A percentile compares a stretch with the other conserved stretches of the same genome.
phyloP scores from a whole-genome alignment of 2,888 invertebrate genomes.

The Napeogenes inachia region DNA sequence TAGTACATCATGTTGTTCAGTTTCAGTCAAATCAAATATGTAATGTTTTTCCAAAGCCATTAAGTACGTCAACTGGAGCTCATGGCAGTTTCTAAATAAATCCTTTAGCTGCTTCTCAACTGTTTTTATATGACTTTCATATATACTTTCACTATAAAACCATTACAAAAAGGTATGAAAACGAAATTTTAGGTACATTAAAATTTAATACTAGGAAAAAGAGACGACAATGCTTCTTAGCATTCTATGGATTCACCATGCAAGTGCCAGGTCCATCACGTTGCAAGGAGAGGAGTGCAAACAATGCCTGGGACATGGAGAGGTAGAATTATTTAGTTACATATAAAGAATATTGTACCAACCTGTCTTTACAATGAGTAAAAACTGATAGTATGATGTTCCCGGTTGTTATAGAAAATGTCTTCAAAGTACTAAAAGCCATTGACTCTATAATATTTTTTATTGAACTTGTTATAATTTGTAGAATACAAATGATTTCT shows the following conservation, averaged over 20 bases:
- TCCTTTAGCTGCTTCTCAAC: constrained; percentile 59
- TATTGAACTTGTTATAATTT: constrained; percentile 48
- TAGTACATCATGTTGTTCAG: constrained; percentile 52
- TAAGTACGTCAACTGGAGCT: constrained; percentile 62
- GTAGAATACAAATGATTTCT: constrained; percentile 46
- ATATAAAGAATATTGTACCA: neutral
- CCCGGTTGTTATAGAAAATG: constrained; percentile 51
- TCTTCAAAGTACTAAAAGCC: constrained; percentile 43
- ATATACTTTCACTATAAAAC: constrained; percentile 54
- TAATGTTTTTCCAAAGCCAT: constrained; percentile 61
- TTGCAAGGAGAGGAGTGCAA: too few relatives aligned
- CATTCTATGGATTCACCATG: too few relatives aligned
- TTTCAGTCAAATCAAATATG: constrained; percentile 53
- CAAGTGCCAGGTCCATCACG: too few relatives aligned
- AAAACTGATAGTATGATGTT: constrained; percentile 61
- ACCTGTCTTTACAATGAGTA: constrained; percentile 73
- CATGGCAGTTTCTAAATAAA: constrained; percentile 63
- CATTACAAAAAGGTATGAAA: neutral
- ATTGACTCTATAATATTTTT: constrained; percentile 48
- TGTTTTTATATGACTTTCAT: constrained; percentile 49
- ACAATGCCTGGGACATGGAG: too few relatives aligned
- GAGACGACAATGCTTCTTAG: too few relatives aligned
- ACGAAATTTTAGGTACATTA: neutral
- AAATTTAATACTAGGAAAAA: too few relatives aligned
- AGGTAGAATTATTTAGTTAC: too few relatives aligned